phyloP scores from a whole-genome alignment of 2,113 vertebrate genomes.

The Sterna hirundo region DNA sequence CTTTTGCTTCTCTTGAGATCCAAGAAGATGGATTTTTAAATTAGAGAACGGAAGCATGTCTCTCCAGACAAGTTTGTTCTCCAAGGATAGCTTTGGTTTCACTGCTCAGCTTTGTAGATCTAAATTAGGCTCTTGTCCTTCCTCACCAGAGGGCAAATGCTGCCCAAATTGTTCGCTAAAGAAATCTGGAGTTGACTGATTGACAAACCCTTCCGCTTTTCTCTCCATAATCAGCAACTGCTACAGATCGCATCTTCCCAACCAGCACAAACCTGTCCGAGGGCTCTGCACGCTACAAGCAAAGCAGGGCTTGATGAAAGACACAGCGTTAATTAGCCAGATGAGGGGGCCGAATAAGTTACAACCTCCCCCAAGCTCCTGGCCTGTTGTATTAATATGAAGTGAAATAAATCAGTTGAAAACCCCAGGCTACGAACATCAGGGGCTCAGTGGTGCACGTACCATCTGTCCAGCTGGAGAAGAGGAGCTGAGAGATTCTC shows the following conservation, averaged over 20 bases:
- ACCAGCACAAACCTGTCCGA: background rate
- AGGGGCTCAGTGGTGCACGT: background rate
- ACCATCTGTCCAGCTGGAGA: background rate
- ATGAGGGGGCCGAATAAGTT: background rate
- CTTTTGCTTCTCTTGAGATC: background rate
- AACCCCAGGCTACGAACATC: accelerated
- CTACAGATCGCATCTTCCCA: background rate
- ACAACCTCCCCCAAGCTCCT: background rate
- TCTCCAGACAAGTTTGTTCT: conserved; percentile 50
- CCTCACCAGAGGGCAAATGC: conserved; percentile 53
- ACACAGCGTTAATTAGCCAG: background rate
- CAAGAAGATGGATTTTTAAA: conserved; percentile 27
- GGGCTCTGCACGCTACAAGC: background rate
- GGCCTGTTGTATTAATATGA: background rate
- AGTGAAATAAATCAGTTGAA: background rate
- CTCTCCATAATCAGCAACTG: background rate
- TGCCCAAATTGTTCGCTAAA: background rate
- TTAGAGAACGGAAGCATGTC: conserved; percentile 13
- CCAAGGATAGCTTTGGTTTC: conserved; percentile 64
- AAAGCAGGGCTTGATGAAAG: background rate
- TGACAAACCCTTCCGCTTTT: background rate
- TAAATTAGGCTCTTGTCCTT: conserved; percentile 64
- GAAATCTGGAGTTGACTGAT: background rate
- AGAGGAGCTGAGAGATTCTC: background rate
- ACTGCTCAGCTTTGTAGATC: conserved; percentile 34